These are phyloP conservation scores for Eumerus sabulonum DNA, from an alignment of 2,888 invertebrate genomes.

Conservation along the genomic window DNA sequence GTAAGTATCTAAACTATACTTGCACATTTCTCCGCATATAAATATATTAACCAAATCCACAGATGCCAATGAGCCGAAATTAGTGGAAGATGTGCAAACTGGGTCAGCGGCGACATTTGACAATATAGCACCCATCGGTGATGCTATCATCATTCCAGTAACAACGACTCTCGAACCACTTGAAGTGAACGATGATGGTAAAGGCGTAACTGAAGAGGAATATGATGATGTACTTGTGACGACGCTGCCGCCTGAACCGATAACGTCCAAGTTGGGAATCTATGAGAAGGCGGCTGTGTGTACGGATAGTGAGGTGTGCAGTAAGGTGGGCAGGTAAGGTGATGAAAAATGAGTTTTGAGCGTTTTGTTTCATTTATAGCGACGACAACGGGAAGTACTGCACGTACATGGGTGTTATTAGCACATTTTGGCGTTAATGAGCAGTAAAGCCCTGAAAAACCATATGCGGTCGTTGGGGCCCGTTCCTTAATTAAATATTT, in stretches of 20 bases:
- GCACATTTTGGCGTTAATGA: no score
- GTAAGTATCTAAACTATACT: constrained; percentile 73
- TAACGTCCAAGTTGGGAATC: constrained; percentile 73
- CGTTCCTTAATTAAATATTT: no score
- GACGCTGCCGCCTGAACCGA: constrained; percentile 56
- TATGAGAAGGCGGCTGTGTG: constrained; percentile 85
- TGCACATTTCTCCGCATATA: no score
- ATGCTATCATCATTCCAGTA: constrained; percentile 30
- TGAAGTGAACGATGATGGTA: constrained; percentile 1
- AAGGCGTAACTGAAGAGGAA: background rate
- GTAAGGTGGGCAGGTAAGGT: constrained; percentile 88
- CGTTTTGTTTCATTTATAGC: no score
- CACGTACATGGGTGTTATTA: no score
- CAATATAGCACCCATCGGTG: constrained; percentile 11
- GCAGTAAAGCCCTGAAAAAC: no score
- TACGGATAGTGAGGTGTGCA: constrained; percentile 88
- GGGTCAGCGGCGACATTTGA: constrained; percentile 29
- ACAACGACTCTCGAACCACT: constrained; percentile 29
- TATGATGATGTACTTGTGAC: background rate
- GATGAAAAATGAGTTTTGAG: no score
- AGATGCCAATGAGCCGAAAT: constrained; percentile 62
- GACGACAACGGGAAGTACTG: no score
- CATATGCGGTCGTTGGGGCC: no score
- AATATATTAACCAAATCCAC: constrained; percentile 7
- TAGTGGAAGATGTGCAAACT: constrained; percentile 44